A percentile compares a stretch with the other conserved stretches of the same genome.
Conservation (phyloP, 2,797 vertebrate species). For the Darevskia nairensis region DNA sequence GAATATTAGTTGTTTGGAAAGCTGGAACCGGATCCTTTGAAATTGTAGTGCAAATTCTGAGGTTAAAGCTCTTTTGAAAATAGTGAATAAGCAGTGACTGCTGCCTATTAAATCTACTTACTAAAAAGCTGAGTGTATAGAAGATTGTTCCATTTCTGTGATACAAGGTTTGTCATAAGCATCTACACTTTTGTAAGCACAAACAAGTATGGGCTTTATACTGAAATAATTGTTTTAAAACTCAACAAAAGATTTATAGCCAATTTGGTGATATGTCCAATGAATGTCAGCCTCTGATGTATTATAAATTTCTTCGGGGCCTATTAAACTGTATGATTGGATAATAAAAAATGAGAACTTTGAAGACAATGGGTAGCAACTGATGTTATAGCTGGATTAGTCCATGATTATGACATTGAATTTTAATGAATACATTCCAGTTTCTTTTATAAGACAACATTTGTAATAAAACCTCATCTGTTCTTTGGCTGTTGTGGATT, state of each 20-base stretch:
- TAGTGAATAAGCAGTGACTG: background rate
- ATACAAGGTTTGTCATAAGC: accelerated
- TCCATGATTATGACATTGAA: slow-evolving; percentile 8
- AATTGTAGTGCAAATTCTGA: background rate
- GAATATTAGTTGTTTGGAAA: background rate
- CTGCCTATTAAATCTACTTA: slow-evolving; percentile 17
- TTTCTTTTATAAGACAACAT: slow-evolving; percentile 39
- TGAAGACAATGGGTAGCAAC: slow-evolving; percentile 30
- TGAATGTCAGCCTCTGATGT: background rate
- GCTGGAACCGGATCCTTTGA: background rate
- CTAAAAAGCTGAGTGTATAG: accelerated
- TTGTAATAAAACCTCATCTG: slow-evolving; percentile 50
- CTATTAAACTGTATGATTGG: slow-evolving; percentile 48
- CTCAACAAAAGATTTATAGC: accelerated
- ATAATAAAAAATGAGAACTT: background rate
- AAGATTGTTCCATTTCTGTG: background rate
- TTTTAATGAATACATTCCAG: background rate
- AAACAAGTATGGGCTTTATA: accelerated
- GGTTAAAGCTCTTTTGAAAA: background rate
- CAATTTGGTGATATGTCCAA: background rate
- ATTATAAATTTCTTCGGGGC: slow-evolving; percentile 14
- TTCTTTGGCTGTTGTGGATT: slow-evolving; percentile 35
- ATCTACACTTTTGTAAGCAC: background rate
- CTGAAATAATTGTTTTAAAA: background rate
- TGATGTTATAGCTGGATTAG: slow-evolving; percentile 3